Evolutionary conservation across 2,113 vertebrate species (phyloP), one percentile per base, ranked within the genome.

Genomic region (Ellobius talpinus): DNA sequence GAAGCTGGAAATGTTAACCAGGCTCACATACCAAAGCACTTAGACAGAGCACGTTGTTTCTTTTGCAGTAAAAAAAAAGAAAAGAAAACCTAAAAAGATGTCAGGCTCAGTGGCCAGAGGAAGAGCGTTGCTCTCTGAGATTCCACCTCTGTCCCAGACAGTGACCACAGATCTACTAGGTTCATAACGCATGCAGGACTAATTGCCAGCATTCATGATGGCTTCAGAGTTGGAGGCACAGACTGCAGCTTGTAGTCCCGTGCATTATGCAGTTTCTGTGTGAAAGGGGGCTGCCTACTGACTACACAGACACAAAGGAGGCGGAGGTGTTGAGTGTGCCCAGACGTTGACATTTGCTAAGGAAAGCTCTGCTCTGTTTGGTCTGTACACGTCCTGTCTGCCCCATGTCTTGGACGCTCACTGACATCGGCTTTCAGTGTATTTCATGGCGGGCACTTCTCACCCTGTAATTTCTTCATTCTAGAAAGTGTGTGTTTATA

Each of bases 1-100:
- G 39, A 95, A 97, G 89, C 96, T 97, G 95, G 96, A 93, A 98
- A 97, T 77, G 95, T 96, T 98, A 97, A 81, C 97, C 98, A 97
- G 17, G 93, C 98, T 47, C 81, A 68, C 94, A 97, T 96, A 95
- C 94, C 74, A 23, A 96, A 97, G 94, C 93, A 95, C 98, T 98
- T 98, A 98, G 23, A 87, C 95, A 76, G 94, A 95, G 89, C 79
- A 50, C 95, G 97, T 94, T 91, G 85, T 86, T 97, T 95, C 29
- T 87, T 81, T 97, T 93, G 86, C 96, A 96, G 82, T 65, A 16
- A 23, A 94, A 2, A 31, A 29, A 89, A 47, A 90, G 77, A 77
- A 93, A 96, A 94, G 33, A n/a, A 91, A 96, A 86, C 39, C 85
- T 0, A 0, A 70, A 33, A 42, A 98, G 94, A 78, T 65, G 68